Conservation (phyloP, 2,797 vertebrate species). For the Myotis myotis region DNA sequence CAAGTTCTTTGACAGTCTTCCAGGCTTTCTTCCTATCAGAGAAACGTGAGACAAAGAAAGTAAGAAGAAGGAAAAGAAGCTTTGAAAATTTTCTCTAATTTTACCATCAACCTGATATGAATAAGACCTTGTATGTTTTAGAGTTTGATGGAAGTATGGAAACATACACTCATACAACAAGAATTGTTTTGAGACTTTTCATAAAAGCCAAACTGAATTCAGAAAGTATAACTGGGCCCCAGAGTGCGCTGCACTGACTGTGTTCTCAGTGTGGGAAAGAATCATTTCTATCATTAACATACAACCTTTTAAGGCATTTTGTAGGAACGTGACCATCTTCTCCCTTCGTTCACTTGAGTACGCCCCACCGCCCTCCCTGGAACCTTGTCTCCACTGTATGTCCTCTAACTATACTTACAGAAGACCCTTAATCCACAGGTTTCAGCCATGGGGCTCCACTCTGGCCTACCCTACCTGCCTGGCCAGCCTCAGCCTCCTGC, state of each 20-base stretch:
- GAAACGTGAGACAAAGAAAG: constrained; percentile 43
- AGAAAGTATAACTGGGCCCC: neutral
- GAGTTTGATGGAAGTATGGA: neutral
- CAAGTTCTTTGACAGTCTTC: constrained; percentile 70
- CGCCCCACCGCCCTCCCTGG: no score
- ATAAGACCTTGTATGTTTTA: neutral
- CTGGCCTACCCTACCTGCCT: neutral
- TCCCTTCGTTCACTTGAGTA: neutral
- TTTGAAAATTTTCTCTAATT: constrained; percentile 38
- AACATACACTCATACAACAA: neutral
- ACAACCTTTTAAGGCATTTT: neutral
- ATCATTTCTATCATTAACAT: rapidly evolving
- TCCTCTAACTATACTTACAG: neutral
- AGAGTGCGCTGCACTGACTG: no score
- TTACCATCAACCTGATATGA: neutral
- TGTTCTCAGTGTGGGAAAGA: neutral
- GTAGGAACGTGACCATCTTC: no score
- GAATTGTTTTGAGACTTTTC: neutral
- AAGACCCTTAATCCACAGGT: neutral
- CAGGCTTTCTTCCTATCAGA: constrained; percentile 64
- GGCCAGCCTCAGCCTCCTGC: neutral
- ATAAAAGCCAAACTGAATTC: neutral
- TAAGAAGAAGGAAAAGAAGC: constrained; percentile 18
- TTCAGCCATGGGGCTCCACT: neutral
- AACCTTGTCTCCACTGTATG: rapidly evolving